Conservation (phyloP, 2,888 invertebrate genomes). For the Pseudococcus longispinus region DNA sequence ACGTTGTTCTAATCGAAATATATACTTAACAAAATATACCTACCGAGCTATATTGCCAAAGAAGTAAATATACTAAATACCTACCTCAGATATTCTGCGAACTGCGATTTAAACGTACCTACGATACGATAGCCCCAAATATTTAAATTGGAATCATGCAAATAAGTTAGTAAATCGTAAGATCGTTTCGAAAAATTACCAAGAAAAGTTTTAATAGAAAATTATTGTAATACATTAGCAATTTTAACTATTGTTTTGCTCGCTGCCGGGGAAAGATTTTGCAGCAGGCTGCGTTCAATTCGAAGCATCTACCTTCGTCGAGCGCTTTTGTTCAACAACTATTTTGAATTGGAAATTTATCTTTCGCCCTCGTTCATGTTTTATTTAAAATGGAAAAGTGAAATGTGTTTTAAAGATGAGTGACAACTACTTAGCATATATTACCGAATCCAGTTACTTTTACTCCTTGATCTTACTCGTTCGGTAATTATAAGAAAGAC, state of each 20-base stretch:
- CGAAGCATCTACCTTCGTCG: constrained; percentile 20
- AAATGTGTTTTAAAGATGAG: constrained; percentile 55
- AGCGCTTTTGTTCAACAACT: constrained; percentile 54
- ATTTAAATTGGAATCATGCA: constrained; percentile 52
- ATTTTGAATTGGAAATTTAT: constrained; percentile 56
- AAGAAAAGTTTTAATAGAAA: constrained; percentile 56
- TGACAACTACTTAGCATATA: constrained; percentile 56
- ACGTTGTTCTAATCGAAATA: not conserved
- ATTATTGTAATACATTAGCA: constrained; percentile 55
- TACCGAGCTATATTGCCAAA: not conserved
- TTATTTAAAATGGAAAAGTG: constrained; percentile 55
- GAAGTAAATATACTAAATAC: not conserved
- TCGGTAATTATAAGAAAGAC: constrained; percentile 27
- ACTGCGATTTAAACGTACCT: not conserved
- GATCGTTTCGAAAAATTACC: constrained; percentile 31
- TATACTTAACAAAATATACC: not conserved
- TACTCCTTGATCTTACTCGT: not conserved
- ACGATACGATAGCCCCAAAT: not conserved
- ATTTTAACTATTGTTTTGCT: constrained; percentile 50
- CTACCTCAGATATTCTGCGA: not conserved
- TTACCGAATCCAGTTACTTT: constrained; percentile 29
- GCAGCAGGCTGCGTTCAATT: not conserved
- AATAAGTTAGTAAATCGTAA: constrained; percentile 11
- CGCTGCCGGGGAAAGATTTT: not conserved
- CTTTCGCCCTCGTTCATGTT: constrained; percentile 53